A percentile compares a stretch with the other conserved stretches of the same genome.
Conservation (phyloP, 2,888 invertebrate species). For the Baronia brevicornis region DNA sequence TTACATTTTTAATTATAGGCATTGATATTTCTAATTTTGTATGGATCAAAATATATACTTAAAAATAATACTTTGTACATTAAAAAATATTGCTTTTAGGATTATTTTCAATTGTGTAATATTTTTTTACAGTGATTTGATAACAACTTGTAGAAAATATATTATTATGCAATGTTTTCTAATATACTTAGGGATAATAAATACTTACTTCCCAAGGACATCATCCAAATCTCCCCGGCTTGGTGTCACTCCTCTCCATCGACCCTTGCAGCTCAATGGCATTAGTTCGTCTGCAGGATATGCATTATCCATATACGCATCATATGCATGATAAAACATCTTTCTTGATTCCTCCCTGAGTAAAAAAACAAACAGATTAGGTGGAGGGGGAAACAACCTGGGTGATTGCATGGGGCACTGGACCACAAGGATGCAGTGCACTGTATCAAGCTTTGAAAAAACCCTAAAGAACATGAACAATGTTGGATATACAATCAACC, state of each 20-base stretch:
- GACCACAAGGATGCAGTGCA: too few species aligned
- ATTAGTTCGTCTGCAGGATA: conserved; percentile 99
- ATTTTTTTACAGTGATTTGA: too few species aligned
- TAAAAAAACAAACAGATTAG: background rate
- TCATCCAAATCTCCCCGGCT: conserved; percentile 98
- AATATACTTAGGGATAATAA: background rate
- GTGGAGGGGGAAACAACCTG: background rate
- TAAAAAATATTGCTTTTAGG: too few species aligned
- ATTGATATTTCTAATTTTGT: too few species aligned
- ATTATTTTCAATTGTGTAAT: too few species aligned
- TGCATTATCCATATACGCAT: conserved; percentile 97
- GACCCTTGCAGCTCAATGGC: conserved; percentile 96
- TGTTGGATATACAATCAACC: too few species aligned
- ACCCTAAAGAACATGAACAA: too few species aligned
- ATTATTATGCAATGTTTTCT: background rate
- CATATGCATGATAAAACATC: conserved; percentile 98
- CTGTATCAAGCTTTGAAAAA: too few species aligned
- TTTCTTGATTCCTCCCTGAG: conserved; percentile 92
- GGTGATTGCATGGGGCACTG: too few species aligned
- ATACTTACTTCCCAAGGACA: conserved; percentile 93
- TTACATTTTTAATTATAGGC: too few species aligned
- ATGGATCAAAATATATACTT: too few species aligned
- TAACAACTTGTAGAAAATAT: conserved; percentile 7
- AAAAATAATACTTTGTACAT: too few species aligned
- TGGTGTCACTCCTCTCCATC: conserved; percentile 92